These are phyloP conservation scores for Druon quercuslanigerum DNA, from an alignment of 1,140 invertebrate species.

Conservation along the genomic window DNA sequence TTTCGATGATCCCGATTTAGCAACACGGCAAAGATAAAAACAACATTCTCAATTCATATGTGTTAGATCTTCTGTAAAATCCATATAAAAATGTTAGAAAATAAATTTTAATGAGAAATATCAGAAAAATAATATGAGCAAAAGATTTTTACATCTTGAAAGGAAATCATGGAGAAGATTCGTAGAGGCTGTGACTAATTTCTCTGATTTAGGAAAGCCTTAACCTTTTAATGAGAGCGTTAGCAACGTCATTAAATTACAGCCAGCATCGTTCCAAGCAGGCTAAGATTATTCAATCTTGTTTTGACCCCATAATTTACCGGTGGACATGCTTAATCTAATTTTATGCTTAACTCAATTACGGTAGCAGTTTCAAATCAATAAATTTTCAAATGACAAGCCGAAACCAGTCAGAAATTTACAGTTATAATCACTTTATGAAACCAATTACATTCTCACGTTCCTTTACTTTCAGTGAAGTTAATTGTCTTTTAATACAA, in stretches of 20 bases:
- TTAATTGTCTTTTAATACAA: too few species aligned
- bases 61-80: too few species aligned
- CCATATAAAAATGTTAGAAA: too few species aligned
- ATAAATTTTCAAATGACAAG: too few species aligned
- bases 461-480: too few species aligned
- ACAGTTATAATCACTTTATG: too few species aligned
- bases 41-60: too few species aligned
- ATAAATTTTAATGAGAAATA: background rate
- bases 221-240: constrained; percentile 7
- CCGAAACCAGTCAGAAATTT: too few species aligned
- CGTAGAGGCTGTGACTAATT: background rate
- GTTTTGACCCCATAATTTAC: background rate
- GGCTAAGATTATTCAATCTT: background rate
- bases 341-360: background rate
- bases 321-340: background rate
- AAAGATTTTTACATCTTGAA: background rate
- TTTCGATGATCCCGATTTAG: too few species aligned
- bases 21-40: too few species aligned
- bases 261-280: constrained; percentile 4
- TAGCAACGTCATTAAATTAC: constrained; percentile 3
- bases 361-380: too few species aligned
- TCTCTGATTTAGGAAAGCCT: background rate
- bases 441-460: too few species aligned
- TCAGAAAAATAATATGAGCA: background rate
- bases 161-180: background rate